Evolutionary conservation across 2,113 vertebrate genomes (phyloP).

Genomic region (Hippocampus abdominalis): DNA sequence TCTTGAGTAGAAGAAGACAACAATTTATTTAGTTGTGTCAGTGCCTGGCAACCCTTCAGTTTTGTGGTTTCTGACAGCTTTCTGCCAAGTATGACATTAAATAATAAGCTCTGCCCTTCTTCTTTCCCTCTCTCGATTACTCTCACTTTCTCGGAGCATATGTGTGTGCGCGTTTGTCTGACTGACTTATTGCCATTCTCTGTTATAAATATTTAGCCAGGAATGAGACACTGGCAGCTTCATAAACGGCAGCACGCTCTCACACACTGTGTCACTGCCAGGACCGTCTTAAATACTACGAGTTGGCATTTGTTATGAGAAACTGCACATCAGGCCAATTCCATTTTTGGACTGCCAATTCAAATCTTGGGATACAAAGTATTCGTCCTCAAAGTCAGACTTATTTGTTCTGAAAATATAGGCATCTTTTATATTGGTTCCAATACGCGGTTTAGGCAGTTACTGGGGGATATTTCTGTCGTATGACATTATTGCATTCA

Average conservation of each 20-base stretch:
- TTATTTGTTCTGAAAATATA: conserved; percentile 45
- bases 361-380: conserved; percentile 61
- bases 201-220: conserved; percentile 55
- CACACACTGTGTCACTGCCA: conserved; percentile 32
- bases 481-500: conserved; percentile 16
- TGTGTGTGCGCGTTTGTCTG: conserved; percentile 39
- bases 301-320: conserved; percentile 59
- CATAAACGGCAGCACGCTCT: conserved; percentile 25
- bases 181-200: conserved; percentile 41
- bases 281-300: conserved; percentile 58
- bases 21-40: conserved; percentile 53
- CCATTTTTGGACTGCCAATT: conserved; percentile 61
- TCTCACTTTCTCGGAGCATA: conserved; percentile 14
- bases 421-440: conserved; percentile 38
- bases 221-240: conserved; percentile 47
- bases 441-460: conserved; percentile 19
- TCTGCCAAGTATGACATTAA: conserved; percentile 64
- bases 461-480: background rate
- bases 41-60: conserved; percentile 42
- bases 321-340: conserved; percentile 59
- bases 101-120: conserved; percentile 56
- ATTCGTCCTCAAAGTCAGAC: conserved; percentile 63
- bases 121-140: conserved; percentile 19
- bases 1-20: conserved; percentile 43
- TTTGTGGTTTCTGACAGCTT: conserved; percentile 45